Conservation (phyloP, 2,113 vertebrate genomes). For the Corynorhinus townsendii region DNA sequence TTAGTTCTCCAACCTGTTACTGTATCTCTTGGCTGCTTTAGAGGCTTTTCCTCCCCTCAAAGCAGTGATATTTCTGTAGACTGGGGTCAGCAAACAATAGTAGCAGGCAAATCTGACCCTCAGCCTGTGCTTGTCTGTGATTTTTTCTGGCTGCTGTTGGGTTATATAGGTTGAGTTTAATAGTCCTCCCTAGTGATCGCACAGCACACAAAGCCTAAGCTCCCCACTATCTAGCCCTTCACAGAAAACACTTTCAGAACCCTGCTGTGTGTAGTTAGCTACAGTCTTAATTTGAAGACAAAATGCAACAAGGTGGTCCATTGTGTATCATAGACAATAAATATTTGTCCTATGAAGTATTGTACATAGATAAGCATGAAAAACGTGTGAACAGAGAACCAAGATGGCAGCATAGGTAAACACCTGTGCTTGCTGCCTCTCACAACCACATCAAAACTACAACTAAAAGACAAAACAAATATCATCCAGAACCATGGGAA, state of each 20-base stretch:
- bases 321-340: neutral
- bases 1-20: neutral
- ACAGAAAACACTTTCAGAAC: neutral
- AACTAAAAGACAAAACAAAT: too few relatives aligned
- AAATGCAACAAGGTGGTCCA: neutral
- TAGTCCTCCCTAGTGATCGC: neutral
- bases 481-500: too few relatives aligned
- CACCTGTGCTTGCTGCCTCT: too few relatives aligned
- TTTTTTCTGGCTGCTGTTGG: neutral
- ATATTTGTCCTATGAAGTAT: too few relatives aligned
- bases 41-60: too few relatives aligned
- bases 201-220: neutral
- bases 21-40: neutral
- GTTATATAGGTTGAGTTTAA: neutral
- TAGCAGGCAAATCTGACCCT: too few relatives aligned
- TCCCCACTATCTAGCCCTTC: neutral
- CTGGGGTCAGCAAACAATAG: fast-evolving
- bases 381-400: neutral
- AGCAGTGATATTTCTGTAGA: neutral
- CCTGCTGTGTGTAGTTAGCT: neutral
- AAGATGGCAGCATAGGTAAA: too few relatives aligned
- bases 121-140: neutral
- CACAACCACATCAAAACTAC: too few relatives aligned
- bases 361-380: neutral
- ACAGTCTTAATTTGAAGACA: neutral